Evolutionary conservation across 1,140 invertebrate species (phyloP).

Genomic region (Drosophila nasuta): DNA sequence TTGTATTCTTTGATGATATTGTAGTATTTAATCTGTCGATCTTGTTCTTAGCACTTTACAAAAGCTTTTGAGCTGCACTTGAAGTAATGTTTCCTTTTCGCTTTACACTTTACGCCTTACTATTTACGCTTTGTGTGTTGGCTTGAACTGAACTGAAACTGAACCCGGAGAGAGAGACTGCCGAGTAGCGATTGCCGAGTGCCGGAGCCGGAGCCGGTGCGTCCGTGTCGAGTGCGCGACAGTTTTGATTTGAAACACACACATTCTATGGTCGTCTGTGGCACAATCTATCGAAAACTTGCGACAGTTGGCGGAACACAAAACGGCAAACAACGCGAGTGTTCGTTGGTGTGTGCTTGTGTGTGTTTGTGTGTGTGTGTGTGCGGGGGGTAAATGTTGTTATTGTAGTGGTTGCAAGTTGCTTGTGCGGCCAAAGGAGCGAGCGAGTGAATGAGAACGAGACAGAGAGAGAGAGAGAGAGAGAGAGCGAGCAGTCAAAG

Average conservation of each 20-base stretch:
- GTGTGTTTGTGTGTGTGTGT: constrained; percentile 31
- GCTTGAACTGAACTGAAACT: constrained; percentile 6
- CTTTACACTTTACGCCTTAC: neutral
- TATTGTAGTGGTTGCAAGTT: constrained; percentile 69
- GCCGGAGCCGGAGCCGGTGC: constrained; percentile 64
- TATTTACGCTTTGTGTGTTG: neutral
- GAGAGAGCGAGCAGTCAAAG: neutral
- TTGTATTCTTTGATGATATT: neutral
- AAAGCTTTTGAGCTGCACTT: constrained; percentile 22
- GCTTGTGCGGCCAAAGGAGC: constrained; percentile 35
- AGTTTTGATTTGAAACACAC: constrained; percentile 78
- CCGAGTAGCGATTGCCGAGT: constrained; percentile 13
- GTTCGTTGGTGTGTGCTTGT: constrained; percentile 1
- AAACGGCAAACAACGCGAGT: constrained; percentile 64
- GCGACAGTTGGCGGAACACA: constrained; percentile 67
- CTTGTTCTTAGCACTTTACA: constrained; percentile 17
- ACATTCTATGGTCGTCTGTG: constrained; percentile 49
- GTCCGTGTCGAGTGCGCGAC: constrained; percentile 81
- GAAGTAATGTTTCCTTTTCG: constrained; percentile 15
- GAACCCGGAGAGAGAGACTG: constrained; percentile 14
- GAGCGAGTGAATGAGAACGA: constrained; percentile 10
- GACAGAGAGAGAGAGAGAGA: neutral
- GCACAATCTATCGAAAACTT: constrained; percentile 74
- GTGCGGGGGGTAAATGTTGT: constrained; percentile 37
- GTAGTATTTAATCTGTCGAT: neutral